Evolutionary conservation across 1,140 invertebrate genomes (phyloP).

Genomic region (Helicoverpa zea): DNA sequence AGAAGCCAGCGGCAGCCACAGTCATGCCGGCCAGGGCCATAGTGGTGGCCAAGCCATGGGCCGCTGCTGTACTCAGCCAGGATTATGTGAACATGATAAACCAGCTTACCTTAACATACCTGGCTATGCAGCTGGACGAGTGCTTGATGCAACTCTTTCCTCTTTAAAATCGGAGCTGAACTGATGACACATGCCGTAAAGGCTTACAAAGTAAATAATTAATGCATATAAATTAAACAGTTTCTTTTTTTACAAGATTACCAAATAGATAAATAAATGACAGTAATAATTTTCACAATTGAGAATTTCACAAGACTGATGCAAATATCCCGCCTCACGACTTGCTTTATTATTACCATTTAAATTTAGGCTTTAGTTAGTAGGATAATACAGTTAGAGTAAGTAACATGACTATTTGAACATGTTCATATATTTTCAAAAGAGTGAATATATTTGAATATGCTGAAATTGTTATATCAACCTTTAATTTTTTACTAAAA

Average conservation of each 20-base stretch:
- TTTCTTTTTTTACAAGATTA: conserved; percentile 81
- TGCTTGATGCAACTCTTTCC: conserved; percentile 82
- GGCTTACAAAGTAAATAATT: conserved; percentile 64
- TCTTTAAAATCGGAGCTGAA: conserved; percentile 85
- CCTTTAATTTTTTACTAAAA: conserved; percentile 67
- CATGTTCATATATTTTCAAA: conserved; percentile 63
- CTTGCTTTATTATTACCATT: conserved; percentile 87
- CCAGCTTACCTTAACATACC: conserved; percentile 86
- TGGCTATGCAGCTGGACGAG: conserved; percentile 78
- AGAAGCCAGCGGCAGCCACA: conserved; percentile 66
- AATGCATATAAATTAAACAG: conserved; percentile 60
- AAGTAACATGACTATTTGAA: conserved; percentile 67
- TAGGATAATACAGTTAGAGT: conserved; percentile 74
- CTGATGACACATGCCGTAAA: conserved; percentile 72
- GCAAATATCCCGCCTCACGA: conserved; percentile 87
- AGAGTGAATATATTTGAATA: conserved; percentile 58
- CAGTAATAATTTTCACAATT: conserved; percentile 82
- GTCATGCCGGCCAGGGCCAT: conserved; percentile 58
- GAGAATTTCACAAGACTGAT: conserved; percentile 87
- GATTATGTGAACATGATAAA: conserved; percentile 86
- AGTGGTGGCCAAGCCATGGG: conserved; percentile 60
- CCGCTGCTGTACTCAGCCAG: conserved; percentile 83
- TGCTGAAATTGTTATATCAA: conserved; percentile 69
- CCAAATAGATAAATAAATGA: conserved; percentile 83
- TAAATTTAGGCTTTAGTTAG: conserved; percentile 81